Percentiles rank a stretch among this genome's conserved stretches.
These are phyloP conservation scores for Hiodon tergisus DNA, from an alignment of 2,113 vertebrate genomes.

Conservation along the genomic window DNA sequence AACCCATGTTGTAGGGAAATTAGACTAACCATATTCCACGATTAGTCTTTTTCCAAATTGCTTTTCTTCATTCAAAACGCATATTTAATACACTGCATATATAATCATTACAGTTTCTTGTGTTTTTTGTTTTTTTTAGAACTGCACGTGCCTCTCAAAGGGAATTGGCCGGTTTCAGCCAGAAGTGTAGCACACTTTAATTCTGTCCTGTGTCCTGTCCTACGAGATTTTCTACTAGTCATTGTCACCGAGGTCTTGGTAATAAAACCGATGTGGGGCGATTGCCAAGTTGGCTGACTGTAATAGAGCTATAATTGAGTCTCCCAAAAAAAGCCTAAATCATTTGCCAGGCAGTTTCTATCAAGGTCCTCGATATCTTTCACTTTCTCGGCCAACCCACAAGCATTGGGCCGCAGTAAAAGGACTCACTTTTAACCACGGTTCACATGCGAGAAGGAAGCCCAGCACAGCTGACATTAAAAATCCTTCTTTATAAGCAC, in stretches of 20 bases:
- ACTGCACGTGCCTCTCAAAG: neutral
- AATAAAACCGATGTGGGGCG: conserved; percentile 17
- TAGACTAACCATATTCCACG: no score
- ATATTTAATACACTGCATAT: neutral
- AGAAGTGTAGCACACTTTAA: no score
- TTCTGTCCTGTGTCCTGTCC: neutral
- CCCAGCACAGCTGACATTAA: neutral
- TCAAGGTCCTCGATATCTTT: conserved; percentile 30
- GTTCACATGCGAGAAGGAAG: conserved; percentile 5
- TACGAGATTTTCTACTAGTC: conserved; percentile 17
- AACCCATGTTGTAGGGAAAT: no score
- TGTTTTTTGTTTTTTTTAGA: neutral
- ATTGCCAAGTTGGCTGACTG: conserved; percentile 27
- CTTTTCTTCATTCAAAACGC: no score
- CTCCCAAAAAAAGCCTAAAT: conserved; percentile 34
- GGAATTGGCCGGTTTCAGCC: neutral
- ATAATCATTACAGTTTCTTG: neutral
- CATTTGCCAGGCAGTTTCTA: conserved; percentile 46
- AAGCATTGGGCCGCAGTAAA: neutral
- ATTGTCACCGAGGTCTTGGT: conserved; percentile 13
- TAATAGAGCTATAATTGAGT: conserved; percentile 43
- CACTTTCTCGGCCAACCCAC: conserved; percentile 16
- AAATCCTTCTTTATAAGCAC: conserved; percentile 4
- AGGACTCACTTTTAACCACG: neutral
- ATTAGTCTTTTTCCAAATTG: no score